phyloP scores from a whole-genome alignment of 2,888 invertebrate species.

The Netelia fuscicornis region DNA sequence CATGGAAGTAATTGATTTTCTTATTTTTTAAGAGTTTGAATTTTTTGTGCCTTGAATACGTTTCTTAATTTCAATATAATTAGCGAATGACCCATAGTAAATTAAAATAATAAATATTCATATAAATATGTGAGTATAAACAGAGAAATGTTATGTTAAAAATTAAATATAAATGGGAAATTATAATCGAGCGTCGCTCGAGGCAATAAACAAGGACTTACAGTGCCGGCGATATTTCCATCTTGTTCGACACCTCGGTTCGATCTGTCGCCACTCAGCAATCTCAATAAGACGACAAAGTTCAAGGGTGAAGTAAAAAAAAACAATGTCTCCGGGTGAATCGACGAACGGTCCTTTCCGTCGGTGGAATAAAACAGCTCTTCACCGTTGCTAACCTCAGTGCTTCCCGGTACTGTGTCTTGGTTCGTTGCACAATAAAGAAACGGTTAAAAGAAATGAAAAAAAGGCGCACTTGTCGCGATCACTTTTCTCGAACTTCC shows the following conservation, averaged over 20 bases:
- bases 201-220: conserved; percentile 19
- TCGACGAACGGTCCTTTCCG: conserved; percentile 5
- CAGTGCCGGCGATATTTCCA: conserved; percentile 58
- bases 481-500: not conserved
- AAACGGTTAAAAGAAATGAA: not conserved
- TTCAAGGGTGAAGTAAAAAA: conserved; percentile 16
- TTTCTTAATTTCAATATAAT: too few species aligned
- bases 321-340: conserved; percentile 30
- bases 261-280: not conserved
- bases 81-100: too few species aligned
- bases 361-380: conserved; percentile 54
- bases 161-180: too few species aligned
- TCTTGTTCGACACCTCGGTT: conserved; percentile 27
- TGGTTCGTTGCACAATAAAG: conserved; percentile 18
- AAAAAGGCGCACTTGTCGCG: not conserved
- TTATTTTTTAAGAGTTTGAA: too few species aligned
- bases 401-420: not conserved
- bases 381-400: conserved; percentile 42
- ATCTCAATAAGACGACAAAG: not conserved
- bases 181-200: too few species aligned
- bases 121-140: too few species aligned
- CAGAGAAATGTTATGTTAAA: too few species aligned
- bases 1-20: too few species aligned
- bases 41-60: too few species aligned
- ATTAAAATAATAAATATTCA: too few species aligned